These are phyloP conservation scores for Agrilus biguttatus DNA, from an alignment of 2,888 invertebrate genomes.

Conservation along the genomic window DNA sequence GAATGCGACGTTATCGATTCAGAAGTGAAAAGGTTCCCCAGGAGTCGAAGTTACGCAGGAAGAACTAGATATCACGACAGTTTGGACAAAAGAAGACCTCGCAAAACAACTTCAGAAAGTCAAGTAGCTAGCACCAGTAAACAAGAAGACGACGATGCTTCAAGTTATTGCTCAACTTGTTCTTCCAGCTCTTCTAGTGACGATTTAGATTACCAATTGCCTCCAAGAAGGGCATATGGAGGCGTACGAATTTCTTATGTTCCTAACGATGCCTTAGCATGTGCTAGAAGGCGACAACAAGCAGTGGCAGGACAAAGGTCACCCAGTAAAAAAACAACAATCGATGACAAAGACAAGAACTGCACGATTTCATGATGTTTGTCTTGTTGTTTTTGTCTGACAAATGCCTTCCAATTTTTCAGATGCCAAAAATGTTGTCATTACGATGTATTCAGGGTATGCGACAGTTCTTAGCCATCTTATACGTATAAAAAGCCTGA, in stretches of 20 bases:
- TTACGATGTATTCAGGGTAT: background rate
- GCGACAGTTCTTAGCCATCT: no score
- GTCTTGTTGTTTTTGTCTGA: constrained; percentile 3
- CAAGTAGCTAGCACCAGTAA: constrained; percentile 20
- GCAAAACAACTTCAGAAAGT: constrained; percentile 25
- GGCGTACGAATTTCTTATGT: constrained; percentile 86
- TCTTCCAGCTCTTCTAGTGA: constrained; percentile 76
- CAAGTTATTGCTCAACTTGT: constrained; percentile 81
- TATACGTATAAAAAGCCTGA: background rate
- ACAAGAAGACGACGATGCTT: constrained; percentile 45
- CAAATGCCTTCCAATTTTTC: constrained; percentile 14
- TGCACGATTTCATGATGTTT: constrained; percentile 71
- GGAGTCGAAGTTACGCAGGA: constrained; percentile 40
- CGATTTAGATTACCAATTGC: constrained; percentile 74
- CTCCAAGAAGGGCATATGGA: constrained; percentile 69
- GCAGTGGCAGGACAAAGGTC: constrained; percentile 27
- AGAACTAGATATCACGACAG: constrained; percentile 27
- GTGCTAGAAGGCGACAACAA: constrained; percentile 53
- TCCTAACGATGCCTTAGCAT: constrained; percentile 79
- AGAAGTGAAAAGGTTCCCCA: constrained; percentile 29
- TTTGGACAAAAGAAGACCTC: constrained; percentile 21
- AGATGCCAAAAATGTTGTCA: constrained; percentile 12
- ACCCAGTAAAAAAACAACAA: constrained; percentile 22
- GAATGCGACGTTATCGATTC: constrained; percentile 25
- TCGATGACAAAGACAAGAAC: constrained; percentile 59